These are phyloP conservation scores for Nycticryphes semicollaris DNA, from an alignment of 2,113 vertebrate species.

Conservation along the genomic window DNA sequence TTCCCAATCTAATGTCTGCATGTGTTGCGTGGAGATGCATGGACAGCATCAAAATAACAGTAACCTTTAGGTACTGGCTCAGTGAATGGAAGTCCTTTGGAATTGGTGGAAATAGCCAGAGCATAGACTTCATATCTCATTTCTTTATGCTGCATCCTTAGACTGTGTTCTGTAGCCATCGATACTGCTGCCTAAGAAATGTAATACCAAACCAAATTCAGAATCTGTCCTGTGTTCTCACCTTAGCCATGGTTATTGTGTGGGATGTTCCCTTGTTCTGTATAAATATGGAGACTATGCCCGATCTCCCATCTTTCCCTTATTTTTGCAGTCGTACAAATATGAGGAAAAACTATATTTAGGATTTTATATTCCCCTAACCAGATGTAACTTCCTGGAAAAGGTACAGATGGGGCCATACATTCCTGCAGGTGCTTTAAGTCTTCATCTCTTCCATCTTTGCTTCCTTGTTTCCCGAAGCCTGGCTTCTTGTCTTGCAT, in stretches of 20 bases:
- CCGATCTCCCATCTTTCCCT: accelerated
- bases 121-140: neutral
- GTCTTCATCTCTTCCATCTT: neutral
- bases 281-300: neutral
- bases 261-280: neutral
- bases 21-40: neutral
- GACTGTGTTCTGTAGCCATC: neutral
- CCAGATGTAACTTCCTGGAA: neutral
- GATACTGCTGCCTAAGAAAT: neutral
- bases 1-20: neutral
- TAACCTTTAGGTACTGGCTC: neutral
- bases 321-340: neutral
- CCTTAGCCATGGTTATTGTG: neutral
- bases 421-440: neutral
- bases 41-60: neutral
- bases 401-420: neutral
- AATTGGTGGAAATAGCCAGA: neutral
- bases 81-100: neutral
- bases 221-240: neutral
- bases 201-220: neutral
- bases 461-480: neutral
- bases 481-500: neutral
- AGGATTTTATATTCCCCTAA: neutral
- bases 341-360: accelerated
- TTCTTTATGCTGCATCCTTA: neutral